Base-by-base conservation (phyloP, 2,113 vertebrate species). In the Xiphophorus couchianus region DNA sequence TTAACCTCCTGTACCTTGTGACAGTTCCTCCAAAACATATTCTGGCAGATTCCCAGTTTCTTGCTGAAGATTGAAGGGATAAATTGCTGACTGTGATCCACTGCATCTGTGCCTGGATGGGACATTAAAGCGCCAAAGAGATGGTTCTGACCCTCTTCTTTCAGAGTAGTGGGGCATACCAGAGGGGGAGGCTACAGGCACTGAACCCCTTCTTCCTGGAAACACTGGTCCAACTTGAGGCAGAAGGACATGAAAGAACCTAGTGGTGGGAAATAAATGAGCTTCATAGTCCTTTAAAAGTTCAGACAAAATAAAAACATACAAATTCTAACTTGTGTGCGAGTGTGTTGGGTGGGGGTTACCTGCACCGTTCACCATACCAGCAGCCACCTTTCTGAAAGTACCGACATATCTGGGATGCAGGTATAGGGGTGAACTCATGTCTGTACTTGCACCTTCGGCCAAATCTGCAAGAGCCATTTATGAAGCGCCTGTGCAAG, bases 341-440 rank as follows among this genome's bases (percentile, higher is more conserved):
- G 7, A 6, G 25, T 54, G 7, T 3, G 19, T 6, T 10, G 22
- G 19, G 7, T 6, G 51, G 2, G 9, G 7, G 48, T 88, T 82
- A 97, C 97, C 95, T 94, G 95, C 96, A 96, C 1, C 25, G 35
- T 5, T 95, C 95, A 51, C 96, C 96, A 2, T 92, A 95, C 90
- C 93, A 94, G 86, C 96, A 97, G 73, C 87, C 87, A 63, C 96
- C 96, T 44, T 92, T 93, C 90, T 95, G 96, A 90, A 95, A 98
- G 81, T 95, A 95, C 67, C 94, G 89, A 90, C 97, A 97, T 82
- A 94, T 75, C 54, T 74, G 94, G 31, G 86, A 3, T 13, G 86
- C 63, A 2, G 80, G 93, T n/a, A 81, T 12, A 29, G 61, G 33
- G 35, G 92, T 86, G 78, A 74, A 75, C 51, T 94, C 91, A 2